Evolutionary conservation across 2,113 vertebrate species (phyloP).

Genomic region (Eubucco bourcierii): DNA sequence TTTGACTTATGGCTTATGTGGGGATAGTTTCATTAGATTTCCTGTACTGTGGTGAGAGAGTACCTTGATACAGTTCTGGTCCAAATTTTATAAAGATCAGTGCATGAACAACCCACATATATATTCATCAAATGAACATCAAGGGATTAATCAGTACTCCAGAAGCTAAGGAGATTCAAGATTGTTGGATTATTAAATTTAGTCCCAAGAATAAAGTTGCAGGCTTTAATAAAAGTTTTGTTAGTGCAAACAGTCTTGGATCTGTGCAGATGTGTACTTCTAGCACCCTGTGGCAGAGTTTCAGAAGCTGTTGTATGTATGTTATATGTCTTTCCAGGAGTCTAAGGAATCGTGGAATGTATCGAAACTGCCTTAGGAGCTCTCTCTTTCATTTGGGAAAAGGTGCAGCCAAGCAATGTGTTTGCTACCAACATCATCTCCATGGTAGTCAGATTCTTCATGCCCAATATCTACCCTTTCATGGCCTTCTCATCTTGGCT

Average conservation of each 20-base stretch:
- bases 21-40: conserved; percentile 37
- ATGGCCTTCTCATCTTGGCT: not conserved
- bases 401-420: not conserved
- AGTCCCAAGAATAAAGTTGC: conserved; percentile 11
- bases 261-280: not conserved
- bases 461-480: not conserved
- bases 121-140: conserved; percentile 31
- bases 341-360: not conserved
- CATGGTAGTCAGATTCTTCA: not conserved
- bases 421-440: not conserved
- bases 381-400: not conserved
- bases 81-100: not conserved
- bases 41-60: not conserved
- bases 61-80: not conserved
- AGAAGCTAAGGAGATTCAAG: not conserved
- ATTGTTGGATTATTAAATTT: conserved; percentile 10
- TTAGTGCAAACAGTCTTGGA: not conserved
- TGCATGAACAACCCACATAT: not conserved
- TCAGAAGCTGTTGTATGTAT: not conserved
- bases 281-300: not conserved
- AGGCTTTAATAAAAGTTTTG: not conserved
- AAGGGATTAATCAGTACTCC: conserved; percentile 37
- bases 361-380: not conserved
- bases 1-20: conserved; percentile 3
- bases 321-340: not conserved